Conservation (phyloP, 2,113 vertebrate genomes). For the Neotoma lepida region DNA sequence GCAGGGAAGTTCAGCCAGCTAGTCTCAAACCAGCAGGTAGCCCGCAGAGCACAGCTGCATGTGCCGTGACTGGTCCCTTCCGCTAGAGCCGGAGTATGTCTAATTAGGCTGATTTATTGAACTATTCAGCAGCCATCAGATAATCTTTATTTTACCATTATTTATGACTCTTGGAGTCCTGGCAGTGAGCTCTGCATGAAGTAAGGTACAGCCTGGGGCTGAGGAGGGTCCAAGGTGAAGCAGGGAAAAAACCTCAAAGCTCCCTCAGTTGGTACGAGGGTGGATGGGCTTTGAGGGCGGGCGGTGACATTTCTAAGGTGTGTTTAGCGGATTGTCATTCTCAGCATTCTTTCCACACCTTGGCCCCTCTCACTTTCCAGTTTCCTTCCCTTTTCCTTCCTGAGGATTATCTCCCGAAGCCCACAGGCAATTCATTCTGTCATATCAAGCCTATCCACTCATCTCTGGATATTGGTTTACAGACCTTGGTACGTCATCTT, state of each 20-base stretch:
- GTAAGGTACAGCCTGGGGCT: neutral
- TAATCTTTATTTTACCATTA: slow-evolving; percentile 50
- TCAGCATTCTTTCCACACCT: slow-evolving; percentile 4
- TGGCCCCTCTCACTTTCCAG: neutral
- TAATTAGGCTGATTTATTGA: slow-evolving; percentile 55
- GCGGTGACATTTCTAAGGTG: neutral
- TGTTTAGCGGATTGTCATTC: neutral
- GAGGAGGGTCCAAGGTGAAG: neutral
- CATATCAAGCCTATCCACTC: accelerated
- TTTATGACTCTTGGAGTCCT: slow-evolving; percentile 61
- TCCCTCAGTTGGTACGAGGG: neutral
- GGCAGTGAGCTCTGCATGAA: neutral
- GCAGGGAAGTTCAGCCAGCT: neutral
- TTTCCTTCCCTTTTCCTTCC: neutral
- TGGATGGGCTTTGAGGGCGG: neutral
- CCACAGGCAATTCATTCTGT: neutral
- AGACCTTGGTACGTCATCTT: neutral
- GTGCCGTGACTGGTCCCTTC: slow-evolving; percentile 63
- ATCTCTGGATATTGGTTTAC: slow-evolving; percentile 37
- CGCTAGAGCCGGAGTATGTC: slow-evolving; percentile 68
- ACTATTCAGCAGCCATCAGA: neutral
- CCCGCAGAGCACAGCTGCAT: slow-evolving; percentile 69
- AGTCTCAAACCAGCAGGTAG: neutral
- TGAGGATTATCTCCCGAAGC: neutral
- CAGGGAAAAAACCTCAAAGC: neutral